Base-by-base conservation (phyloP, 2,113 vertebrate species). In the Passer montanus region DNA sequence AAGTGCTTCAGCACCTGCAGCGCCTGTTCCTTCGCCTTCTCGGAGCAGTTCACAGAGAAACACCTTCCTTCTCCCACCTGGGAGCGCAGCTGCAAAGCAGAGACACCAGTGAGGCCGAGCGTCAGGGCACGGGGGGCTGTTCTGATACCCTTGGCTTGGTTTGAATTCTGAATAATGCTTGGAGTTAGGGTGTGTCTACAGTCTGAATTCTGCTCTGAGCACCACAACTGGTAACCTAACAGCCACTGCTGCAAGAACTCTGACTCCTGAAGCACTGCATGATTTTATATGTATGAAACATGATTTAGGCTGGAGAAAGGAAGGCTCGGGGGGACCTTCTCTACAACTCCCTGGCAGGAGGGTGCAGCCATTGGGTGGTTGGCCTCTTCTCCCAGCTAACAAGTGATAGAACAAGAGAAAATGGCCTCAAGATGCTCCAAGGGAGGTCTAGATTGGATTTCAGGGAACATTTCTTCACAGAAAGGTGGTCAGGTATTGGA, bases 61-160 rank as follows among this genome's bases (percentile, higher is more conserved):
- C 99, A 99, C 78, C 98, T 97, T n/a, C 98, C 98, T 93, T 98
- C 98, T 15, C 97, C 98, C 2, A 99, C 98, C 96, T 99, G 99
- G 33, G 99, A 98, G 69, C 95, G 97, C 84, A 99, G 96, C 99
- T 99, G 89, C 26, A 47, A 89, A 79, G 15, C 68, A 88, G 35
- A 80, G 50, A 63, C 53, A 64, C 6, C n/a, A 9, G 60, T 67
- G 76, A 95, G 68, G 35, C 35, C 0, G 2, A 14, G 46, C 6
- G 6, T 4, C 27, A 4, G 3, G 13, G 64, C 28, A 13, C 0
- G 0, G 4, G 43, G 10, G 6, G 9, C 7, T 63, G 6, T 24
- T n/a, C 35, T 17, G 27, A 22, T 10, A 5, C 19, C 14, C 33
- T 17, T 41, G 9, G 3, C 53, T 64, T 60, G 73, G 17, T 35